phyloP scores from a whole-genome alignment of 2,888 invertebrate species.

The Serrognathus titanus region DNA sequence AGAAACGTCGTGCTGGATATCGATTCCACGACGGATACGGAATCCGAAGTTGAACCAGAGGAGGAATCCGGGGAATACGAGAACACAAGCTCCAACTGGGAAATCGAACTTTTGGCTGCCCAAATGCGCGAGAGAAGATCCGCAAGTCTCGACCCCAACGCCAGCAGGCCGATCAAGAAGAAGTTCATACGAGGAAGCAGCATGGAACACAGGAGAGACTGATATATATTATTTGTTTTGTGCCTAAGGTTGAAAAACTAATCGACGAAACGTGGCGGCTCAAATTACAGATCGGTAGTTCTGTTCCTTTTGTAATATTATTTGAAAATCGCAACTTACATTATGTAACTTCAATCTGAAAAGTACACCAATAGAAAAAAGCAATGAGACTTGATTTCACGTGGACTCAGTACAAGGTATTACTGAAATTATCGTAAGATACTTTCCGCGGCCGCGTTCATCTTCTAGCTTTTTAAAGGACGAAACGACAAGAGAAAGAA shows the following conservation, averaged over 20 bases:
- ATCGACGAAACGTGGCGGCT: too few species aligned
- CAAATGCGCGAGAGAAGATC: conserved; percentile 45
- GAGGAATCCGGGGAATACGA: conserved; percentile 44
- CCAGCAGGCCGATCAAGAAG: conserved; percentile 33
- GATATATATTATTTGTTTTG: conserved; percentile 29
- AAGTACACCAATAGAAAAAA: too few species aligned
- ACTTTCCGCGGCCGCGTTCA: too few species aligned
- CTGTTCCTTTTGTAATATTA: too few species aligned
- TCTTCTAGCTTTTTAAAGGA: too few species aligned
- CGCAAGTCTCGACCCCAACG: conserved; percentile 43
- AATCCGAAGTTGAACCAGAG: conserved; percentile 39
- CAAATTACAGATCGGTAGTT: too few species aligned
- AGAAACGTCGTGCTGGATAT: conserved; percentile 31
- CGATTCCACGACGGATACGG: conserved; percentile 44
- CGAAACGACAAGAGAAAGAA: too few species aligned
- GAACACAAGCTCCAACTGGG: conserved; percentile 45
- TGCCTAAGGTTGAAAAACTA: conserved; percentile 15
- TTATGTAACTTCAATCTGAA: too few species aligned
- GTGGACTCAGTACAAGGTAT: too few species aligned
- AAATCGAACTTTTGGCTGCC: conserved; percentile 46
- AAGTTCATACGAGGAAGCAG: conserved; percentile 41
- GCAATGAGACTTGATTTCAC: too few species aligned
- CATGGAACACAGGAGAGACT: conserved; percentile 37
- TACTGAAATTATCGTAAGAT: too few species aligned
- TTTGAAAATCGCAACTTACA: too few species aligned